Evolutionary conservation across 2,888 invertebrate species (phyloP).

Genomic region (Pteria penguin): DNA sequence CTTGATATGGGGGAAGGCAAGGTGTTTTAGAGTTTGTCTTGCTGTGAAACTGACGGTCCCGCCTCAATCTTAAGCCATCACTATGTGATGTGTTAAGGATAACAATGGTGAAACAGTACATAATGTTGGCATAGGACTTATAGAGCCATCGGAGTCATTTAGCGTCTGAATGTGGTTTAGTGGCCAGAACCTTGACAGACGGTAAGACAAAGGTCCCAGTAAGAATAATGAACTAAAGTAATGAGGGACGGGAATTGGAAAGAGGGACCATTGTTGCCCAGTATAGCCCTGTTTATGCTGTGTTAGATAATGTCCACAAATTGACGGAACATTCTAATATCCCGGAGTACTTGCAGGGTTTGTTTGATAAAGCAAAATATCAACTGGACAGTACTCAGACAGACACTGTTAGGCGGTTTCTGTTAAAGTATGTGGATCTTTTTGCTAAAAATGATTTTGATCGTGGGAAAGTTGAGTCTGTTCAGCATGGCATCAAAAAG

Average conservation of each 20-base stretch:
- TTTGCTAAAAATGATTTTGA: not conserved
- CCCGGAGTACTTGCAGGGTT: not conserved
- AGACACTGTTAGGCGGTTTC: not conserved
- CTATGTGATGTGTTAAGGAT: not conserved
- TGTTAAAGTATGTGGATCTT: not conserved
- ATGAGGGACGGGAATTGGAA: not conserved
- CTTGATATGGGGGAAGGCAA: not conserved
- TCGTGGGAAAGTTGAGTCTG: not conserved
- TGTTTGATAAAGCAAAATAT: not conserved
- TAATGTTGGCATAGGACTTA: not conserved
- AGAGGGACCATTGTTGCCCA: not conserved
- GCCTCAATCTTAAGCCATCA: not conserved
- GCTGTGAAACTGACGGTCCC: not conserved
- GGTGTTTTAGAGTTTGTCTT: not conserved
- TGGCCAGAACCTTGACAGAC: not conserved
- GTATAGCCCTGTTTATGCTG: not conserved
- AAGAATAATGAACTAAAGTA: not conserved
- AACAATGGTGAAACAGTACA: not conserved
- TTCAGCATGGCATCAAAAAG: not conserved
- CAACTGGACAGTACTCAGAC: not conserved
- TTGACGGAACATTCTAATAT: not conserved
- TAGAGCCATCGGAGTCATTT: not conserved
- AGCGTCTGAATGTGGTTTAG: not conserved
- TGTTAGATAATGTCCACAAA: not conserved
- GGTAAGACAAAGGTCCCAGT: not conserved